Conservation (phyloP, 53 echinoderm and acorn worm species). For the Arbacia lixula region DNA sequence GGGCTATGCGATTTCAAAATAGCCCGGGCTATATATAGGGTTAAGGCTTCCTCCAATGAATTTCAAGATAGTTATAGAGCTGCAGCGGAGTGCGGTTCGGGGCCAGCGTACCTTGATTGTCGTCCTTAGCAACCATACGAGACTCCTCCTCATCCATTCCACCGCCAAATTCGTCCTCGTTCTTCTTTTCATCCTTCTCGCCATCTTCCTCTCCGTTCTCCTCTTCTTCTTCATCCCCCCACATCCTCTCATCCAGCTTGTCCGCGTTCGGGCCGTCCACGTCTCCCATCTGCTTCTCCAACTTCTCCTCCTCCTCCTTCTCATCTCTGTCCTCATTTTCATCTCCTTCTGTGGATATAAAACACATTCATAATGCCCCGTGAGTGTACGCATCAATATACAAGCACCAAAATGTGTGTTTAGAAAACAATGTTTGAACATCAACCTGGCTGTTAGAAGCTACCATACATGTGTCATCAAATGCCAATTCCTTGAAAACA, state of each 20-base stretch:
- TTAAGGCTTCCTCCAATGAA: too few species aligned
- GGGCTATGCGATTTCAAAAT: too few species aligned
- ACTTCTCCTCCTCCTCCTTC: slow-evolving; percentile 75
- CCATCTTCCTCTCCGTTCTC: slow-evolving; percentile 68
- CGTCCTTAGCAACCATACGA: slow-evolving; percentile 92
- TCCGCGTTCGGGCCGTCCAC: slow-evolving; percentile 84
- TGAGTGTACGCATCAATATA: too few species aligned
- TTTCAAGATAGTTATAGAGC: too few species aligned
- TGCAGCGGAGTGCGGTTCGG: too few species aligned
- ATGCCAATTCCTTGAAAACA: too few species aligned
- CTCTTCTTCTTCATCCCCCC: slow-evolving; percentile 92
- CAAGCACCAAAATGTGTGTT: too few species aligned
- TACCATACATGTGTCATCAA: too few species aligned
- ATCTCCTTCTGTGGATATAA: slow-evolving; percentile 58
- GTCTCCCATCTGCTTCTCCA: slow-evolving; percentile 99
- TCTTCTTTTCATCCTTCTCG: slow-evolving; percentile 63
- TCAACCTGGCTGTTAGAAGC: too few species aligned
- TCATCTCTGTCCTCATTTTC: slow-evolving; percentile 72
- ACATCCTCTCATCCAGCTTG: slow-evolving; percentile 95
- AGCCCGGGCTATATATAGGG: too few species aligned
- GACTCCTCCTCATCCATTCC: slow-evolving; percentile 75
- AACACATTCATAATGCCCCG: too few species aligned
- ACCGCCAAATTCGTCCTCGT: slow-evolving; percentile 82
- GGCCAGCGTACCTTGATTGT: slow-evolving; percentile 89
- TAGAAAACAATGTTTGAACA: too few species aligned